Conservation (phyloP, 2,888 invertebrate genomes). For the Microplitis deprimator region DNA sequence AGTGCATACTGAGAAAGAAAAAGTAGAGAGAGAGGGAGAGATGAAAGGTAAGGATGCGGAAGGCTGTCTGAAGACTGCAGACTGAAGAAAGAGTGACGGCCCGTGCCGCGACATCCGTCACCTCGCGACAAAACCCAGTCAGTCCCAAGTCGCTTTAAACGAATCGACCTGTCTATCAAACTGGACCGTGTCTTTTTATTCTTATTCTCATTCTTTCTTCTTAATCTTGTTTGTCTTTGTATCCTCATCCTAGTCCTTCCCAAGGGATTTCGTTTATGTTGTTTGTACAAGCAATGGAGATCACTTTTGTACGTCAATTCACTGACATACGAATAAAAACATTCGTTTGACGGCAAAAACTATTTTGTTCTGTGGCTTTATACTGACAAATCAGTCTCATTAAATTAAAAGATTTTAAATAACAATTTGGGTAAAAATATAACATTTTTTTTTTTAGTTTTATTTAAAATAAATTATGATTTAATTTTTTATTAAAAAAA, state of each 20-base stretch:
- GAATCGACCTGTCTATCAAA: conserved; percentile 56
- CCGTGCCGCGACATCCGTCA: conserved; percentile 57
- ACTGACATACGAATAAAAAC: conserved; percentile 2
- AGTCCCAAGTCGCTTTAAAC: conserved; percentile 47
- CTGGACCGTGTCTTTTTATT: conserved; percentile 30
- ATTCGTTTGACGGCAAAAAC: not conserved
- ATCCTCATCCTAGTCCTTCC: not conserved
- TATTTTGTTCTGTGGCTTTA: not conserved
- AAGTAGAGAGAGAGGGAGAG: conserved; percentile 35
- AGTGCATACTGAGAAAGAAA: conserved; percentile 23
- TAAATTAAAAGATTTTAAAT: not conserved
- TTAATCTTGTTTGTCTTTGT: conserved; percentile 1
- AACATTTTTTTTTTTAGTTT: too few relatives aligned
- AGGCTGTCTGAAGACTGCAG: conserved; percentile 10
- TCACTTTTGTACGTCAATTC: conserved; percentile 20
- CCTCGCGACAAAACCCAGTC: conserved; percentile 54
- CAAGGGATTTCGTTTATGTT: not conserved
- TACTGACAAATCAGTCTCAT: conserved; percentile 19
- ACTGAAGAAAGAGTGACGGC: conserved; percentile 57
- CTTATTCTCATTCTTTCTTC: not conserved
- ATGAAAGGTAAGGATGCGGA: conserved; percentile 26
- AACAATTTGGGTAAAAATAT: too few relatives aligned
- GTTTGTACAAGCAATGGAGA: conserved; percentile 4
- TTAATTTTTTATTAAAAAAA: too few relatives aligned
- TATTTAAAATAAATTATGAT: too few relatives aligned